Percentiles rank a stretch among this genome's conserved stretches.
phyloP scores from a whole-genome alignment of 2,797 vertebrate species.

The Pygocentrus nattereri region DNA sequence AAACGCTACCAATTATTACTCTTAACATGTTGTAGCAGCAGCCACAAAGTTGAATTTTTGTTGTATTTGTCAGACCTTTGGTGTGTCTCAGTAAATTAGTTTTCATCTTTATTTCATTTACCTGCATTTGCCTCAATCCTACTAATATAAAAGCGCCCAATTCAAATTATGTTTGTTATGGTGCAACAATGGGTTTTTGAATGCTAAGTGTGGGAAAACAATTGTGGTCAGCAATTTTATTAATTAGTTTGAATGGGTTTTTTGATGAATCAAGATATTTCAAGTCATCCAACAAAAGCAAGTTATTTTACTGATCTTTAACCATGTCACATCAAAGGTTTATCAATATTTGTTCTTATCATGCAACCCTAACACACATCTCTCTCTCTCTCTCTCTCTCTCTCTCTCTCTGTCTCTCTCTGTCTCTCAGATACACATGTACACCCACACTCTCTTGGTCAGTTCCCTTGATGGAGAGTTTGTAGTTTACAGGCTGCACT shows the following conservation, averaged over 20 bases:
- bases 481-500: constrained; percentile 42
- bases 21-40: too few relatives aligned
- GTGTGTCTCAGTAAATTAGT: too few relatives aligned
- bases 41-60: too few relatives aligned
- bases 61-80: too few relatives aligned
- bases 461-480: constrained; percentile 41
- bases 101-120: too few relatives aligned
- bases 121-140: too few relatives aligned
- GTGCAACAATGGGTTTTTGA: too few relatives aligned
- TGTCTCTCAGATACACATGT: background rate
- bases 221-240: background rate
- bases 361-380: constrained; percentile 34
- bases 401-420: background rate
- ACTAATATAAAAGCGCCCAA: too few relatives aligned
- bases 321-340: background rate
- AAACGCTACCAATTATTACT: too few relatives aligned
- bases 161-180: too few relatives aligned
- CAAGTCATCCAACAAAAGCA: background rate
- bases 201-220: too few relatives aligned
- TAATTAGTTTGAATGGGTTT: too few relatives aligned
- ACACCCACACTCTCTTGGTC: constrained; percentile 15
- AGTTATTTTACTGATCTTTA: background rate
- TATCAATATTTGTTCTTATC: background rate
- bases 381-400: background rate
- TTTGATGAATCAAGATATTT: background rate